phyloP scores from a whole-genome alignment of 2,888 invertebrate species.

The Halictus quadricinctus region DNA sequence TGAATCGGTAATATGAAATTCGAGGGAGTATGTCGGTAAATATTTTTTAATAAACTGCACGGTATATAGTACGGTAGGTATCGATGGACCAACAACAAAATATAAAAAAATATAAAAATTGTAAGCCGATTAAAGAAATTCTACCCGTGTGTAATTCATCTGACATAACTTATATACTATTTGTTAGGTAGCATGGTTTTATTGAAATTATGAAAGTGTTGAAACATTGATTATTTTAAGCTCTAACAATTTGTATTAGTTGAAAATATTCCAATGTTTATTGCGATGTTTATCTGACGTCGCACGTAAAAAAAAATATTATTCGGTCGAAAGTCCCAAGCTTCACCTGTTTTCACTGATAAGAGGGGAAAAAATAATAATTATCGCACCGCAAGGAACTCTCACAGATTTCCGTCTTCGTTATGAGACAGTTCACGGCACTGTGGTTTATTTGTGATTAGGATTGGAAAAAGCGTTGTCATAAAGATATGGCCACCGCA shows the following conservation, averaged over 20 bases:
- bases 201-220: background rate
- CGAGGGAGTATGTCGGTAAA: background rate
- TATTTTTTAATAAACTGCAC: background rate
- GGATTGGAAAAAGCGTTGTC: slow-evolving; percentile 25
- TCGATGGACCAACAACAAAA: background rate
- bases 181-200: background rate
- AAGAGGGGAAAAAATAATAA: slow-evolving; percentile 40
- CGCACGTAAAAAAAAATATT: background rate
- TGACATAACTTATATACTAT: background rate
- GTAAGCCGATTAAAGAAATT: background rate
- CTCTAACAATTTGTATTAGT: background rate
- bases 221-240: background rate
- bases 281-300: too few species aligned
- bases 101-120: background rate
- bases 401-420: slow-evolving; percentile 48
- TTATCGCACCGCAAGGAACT: slow-evolving; percentile 44
- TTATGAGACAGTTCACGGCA: slow-evolving; percentile 22
- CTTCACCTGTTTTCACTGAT: slow-evolving; percentile 46
- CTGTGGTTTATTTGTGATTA: slow-evolving; percentile 42
- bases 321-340: background rate
- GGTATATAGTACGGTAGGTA: background rate
- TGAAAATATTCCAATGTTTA: background rate
- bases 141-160: background rate
- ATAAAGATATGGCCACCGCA: slow-evolving; percentile 12
- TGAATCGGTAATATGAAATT: background rate